These are phyloP conservation scores for Chunga burmeisteri DNA, from an alignment of 2,113 vertebrate genomes.

Conservation along the genomic window DNA sequence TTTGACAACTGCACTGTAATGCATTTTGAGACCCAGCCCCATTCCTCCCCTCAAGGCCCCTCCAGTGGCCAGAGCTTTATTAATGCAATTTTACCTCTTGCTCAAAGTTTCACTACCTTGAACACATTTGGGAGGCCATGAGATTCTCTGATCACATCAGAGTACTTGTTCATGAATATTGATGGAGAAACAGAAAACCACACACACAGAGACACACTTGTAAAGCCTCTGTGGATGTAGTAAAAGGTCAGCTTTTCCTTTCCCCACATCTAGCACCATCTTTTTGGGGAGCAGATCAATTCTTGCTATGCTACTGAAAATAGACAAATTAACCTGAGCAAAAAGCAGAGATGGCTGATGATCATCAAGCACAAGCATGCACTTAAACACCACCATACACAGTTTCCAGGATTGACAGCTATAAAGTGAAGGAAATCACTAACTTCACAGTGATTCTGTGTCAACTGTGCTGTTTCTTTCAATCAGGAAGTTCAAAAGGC, in stretches of 20 bases:
- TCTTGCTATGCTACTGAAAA: not conserved
- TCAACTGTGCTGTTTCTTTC: not conserved
- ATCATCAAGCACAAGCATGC: not conserved
- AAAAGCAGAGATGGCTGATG: not conserved
- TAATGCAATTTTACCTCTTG: not conserved
- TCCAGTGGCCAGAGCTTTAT: not conserved
- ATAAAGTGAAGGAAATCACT: not conserved
- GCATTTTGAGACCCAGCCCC: not conserved
- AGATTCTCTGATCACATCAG: not conserved
- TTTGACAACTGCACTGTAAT: not conserved
- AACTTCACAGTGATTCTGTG: not conserved
- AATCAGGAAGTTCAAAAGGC: not conserved
- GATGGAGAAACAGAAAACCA: not conserved
- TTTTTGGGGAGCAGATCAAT: not conserved
- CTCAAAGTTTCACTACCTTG: not conserved
- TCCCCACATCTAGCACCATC: not conserved
- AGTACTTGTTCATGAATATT: not conserved
- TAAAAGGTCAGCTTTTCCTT: not conserved
- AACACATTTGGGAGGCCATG: not conserved
- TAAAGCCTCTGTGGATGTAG: not conserved
- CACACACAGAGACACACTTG: not conserved
- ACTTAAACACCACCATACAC: not conserved
- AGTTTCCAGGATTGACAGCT: not conserved
- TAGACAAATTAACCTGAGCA: not conserved
- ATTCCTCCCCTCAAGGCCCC: not conserved